These are phyloP conservation scores for Centroberyx gerrardi DNA, from an alignment of 2,797 vertebrate species.

Conservation along the genomic window DNA sequence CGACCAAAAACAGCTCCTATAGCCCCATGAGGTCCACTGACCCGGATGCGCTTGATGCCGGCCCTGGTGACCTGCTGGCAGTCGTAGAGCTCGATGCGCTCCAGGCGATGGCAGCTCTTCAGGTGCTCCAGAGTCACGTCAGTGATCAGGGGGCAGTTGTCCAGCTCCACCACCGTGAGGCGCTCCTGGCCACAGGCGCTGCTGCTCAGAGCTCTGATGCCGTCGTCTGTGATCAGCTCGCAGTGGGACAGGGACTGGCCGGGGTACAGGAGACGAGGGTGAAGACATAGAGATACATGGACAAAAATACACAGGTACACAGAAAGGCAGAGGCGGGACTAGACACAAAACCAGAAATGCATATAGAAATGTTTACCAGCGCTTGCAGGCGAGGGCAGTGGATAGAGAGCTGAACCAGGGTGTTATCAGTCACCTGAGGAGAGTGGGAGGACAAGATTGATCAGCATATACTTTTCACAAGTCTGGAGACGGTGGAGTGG, in stretches of 20 bases:
- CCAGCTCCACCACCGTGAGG: conserved; percentile 91
- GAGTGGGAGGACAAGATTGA: conserved; percentile 39
- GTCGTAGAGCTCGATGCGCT: conserved; percentile 94
- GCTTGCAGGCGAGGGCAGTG: conserved; percentile 93
- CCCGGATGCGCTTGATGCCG: conserved; percentile 94
- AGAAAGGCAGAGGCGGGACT: conserved; percentile 10
- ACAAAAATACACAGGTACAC: conserved; percentile 27
- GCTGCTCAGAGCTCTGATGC: conserved; percentile 93
- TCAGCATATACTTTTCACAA: conserved; percentile 42
- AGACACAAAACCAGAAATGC: conserved; percentile 36
- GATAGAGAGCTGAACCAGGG: conserved; percentile 92
- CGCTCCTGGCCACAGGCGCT: conserved; percentile 92
- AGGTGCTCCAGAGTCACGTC: conserved; percentile 92
- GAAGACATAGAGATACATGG: conserved; percentile 45
- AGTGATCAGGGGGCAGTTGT: conserved; percentile 95
- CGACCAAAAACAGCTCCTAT: not conserved
- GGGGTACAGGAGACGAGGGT: conserved; percentile 15
- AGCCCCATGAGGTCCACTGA: conserved; percentile 63
- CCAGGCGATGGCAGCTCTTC: conserved; percentile 92
- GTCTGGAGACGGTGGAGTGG: conserved; percentile 18
- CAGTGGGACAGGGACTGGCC: conserved; percentile 93
- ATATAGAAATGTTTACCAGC: conserved; percentile 84
- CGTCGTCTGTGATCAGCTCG: conserved; percentile 94
- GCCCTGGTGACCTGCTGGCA: conserved; percentile 94
- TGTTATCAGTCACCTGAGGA: conserved; percentile 92